A percentile compares a stretch with the other conserved stretches of the same genome.
Conservation (phyloP, 2,113 vertebrate genomes). For the Actenoides hombroni region DNA sequence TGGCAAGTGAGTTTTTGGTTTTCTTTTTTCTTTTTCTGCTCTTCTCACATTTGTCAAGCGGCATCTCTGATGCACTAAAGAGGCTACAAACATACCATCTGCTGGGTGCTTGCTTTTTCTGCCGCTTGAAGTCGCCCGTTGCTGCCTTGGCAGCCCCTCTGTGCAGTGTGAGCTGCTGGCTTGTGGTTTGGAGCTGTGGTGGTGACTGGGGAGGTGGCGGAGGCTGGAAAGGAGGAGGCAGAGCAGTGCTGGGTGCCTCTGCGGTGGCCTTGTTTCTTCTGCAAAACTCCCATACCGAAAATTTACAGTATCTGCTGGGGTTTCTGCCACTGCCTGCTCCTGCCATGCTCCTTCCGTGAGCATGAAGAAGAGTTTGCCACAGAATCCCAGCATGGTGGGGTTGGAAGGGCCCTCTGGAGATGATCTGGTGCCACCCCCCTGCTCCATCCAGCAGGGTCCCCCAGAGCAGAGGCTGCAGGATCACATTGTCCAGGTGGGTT, state of each 20-base stretch:
- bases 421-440: too few species aligned
- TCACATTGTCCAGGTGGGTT: too few species aligned
- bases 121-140: not conserved
- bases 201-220: not conserved
- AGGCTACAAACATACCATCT: not conserved
- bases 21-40: not conserved
- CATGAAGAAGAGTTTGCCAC: fast-evolving
- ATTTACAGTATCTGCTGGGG: fast-evolving
- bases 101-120: not conserved
- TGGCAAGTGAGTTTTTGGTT: not conserved
- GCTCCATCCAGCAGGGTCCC: too few species aligned
- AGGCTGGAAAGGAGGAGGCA: not conserved
- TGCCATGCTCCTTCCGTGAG: not conserved
- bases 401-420: too few species aligned
- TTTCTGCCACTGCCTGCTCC: not conserved
- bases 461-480: too few species aligned
- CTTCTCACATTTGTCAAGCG: not conserved
- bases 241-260: fast-evolving
- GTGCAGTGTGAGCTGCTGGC: fast-evolving
- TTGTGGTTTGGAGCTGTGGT: not conserved
- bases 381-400: too few species aligned
- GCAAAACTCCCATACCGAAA: fast-evolving
- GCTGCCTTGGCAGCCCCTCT: not conserved
- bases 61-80: not conserved
- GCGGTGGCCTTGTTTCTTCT: not conserved